phyloP scores from a whole-genome alignment of 2,797 vertebrate genomes.

The Lagodon rhomboides region DNA sequence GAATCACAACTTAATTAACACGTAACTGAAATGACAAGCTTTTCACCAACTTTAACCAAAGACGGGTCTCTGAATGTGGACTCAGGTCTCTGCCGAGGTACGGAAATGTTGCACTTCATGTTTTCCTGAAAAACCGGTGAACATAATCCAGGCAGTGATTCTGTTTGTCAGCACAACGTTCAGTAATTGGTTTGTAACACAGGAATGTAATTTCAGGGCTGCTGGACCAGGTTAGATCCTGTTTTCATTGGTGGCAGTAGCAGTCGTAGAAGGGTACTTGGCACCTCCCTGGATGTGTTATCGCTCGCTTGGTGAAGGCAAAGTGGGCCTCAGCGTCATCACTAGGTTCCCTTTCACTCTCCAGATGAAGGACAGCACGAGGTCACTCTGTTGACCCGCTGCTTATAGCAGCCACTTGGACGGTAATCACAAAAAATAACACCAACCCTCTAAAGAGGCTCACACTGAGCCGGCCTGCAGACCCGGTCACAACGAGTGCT shows the following conservation, averaged over 20 bases:
- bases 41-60: not conserved
- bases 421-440: slow-evolving; percentile 89
- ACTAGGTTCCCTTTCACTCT: slow-evolving; percentile 77
- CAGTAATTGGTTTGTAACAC: not conserved
- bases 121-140: not conserved
- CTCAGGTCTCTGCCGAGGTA: not conserved
- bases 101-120: not conserved
- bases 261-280: slow-evolving; percentile 42
- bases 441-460: slow-evolving; percentile 82
- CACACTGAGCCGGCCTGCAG: slow-evolving; percentile 54
- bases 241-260: slow-evolving; percentile 12
- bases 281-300: slow-evolving; percentile 67
- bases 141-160: not conserved
- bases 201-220: not conserved
- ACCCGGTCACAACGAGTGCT: slow-evolving; percentile 71
- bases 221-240: not conserved
- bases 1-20: not conserved
- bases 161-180: not conserved
- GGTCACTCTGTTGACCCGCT: slow-evolving; percentile 85
- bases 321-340: slow-evolving; percentile 70
- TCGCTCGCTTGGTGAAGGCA: slow-evolving; percentile 66
- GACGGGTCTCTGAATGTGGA: not conserved
- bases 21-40: no score
- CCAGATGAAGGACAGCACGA: slow-evolving; percentile 79
- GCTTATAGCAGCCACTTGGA: slow-evolving; percentile 86